Conservation (phyloP, 92 coral and sea anemone genomes). For the Galaxea fascicularis region DNA sequence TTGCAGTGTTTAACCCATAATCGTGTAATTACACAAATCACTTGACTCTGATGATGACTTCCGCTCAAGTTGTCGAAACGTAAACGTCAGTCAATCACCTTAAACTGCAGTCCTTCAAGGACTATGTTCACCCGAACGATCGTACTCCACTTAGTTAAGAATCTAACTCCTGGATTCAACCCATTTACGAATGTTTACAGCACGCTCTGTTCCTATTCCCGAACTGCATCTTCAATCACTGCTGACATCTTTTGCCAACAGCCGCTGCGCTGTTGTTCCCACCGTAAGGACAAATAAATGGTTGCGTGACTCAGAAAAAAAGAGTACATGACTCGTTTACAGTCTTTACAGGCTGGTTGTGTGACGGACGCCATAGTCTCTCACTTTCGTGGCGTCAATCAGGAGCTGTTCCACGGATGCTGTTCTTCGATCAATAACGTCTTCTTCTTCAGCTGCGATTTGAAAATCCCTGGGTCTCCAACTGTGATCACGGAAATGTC, state of each 20-base stretch:
- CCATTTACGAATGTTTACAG: too few species aligned
- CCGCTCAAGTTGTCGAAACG: too few species aligned
- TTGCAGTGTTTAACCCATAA: too few species aligned
- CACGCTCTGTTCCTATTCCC: too few species aligned
- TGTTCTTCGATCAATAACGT: conserved; percentile 3
- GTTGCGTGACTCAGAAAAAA: background rate
- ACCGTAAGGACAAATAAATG: too few species aligned
- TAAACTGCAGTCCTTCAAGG: too few species aligned
- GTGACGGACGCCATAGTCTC: conserved; percentile 37
- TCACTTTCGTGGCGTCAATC: conserved; percentile 13
- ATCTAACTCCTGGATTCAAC: too few species aligned
- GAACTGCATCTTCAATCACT: background rate
- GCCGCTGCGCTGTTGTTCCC: background rate
- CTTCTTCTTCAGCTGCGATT: background rate
- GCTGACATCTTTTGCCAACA: background rate
- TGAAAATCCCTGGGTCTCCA: conserved; percentile 18
- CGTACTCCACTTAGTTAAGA: too few species aligned
- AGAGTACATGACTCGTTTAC: conserved; percentile 9
- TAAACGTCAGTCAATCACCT: too few species aligned
- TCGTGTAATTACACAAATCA: too few species aligned
- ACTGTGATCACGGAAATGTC: conserved; percentile 29
- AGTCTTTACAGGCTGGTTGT: conserved; percentile 30
- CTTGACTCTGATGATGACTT: too few species aligned
- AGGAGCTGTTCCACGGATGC: conserved; percentile 14
- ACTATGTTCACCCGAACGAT: too few species aligned